Conservation (phyloP, 1,140 invertebrate species). For the Stegodyphus dumicola region DNA sequence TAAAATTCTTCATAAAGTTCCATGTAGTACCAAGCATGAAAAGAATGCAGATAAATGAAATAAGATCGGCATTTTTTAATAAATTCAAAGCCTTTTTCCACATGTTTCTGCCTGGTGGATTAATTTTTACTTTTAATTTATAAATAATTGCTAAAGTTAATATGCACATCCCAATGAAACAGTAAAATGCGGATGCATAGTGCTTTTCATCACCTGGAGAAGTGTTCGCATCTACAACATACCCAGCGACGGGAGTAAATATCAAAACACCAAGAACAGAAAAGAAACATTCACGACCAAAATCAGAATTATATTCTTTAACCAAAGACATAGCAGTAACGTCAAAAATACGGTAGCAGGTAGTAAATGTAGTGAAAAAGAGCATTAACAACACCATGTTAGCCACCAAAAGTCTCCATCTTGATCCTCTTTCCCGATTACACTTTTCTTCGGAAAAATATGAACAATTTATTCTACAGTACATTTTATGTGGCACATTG, state of each 20-base stretch:
- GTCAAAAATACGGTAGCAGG: slow-evolving; percentile 16
- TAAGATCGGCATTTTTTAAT: slow-evolving; percentile 11
- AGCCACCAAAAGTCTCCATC: background rate
- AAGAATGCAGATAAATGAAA: slow-evolving; percentile 3
- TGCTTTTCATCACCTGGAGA: background rate
- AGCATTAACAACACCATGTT: background rate
- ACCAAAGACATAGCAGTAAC: slow-evolving; percentile 15
- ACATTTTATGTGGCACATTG: background rate
- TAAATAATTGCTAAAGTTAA: background rate
- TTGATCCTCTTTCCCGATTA: background rate
- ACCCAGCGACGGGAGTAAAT: slow-evolving; percentile 5
- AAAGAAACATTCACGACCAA: slow-evolving; percentile 28
- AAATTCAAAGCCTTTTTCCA: slow-evolving; percentile 19
- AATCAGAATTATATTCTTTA: slow-evolving; percentile 35
- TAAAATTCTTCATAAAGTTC: slow-evolving; percentile 18
- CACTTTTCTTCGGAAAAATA: background rate
- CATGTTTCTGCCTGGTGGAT: slow-evolving; percentile 7
- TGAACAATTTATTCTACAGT: background rate
- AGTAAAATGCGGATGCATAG: slow-evolving; percentile 9
- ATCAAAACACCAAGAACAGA: slow-evolving; percentile 1
- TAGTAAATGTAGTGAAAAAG: slow-evolving; percentile 6
- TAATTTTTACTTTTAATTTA: background rate
- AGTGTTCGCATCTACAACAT: background rate
- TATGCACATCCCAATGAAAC: background rate
- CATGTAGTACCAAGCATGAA: background rate